Evolutionary conservation across 1,140 invertebrate genomes (phyloP), one percentile per base, ranked within the genome.

Genomic region (Melipona quadrifasciata): DNA sequence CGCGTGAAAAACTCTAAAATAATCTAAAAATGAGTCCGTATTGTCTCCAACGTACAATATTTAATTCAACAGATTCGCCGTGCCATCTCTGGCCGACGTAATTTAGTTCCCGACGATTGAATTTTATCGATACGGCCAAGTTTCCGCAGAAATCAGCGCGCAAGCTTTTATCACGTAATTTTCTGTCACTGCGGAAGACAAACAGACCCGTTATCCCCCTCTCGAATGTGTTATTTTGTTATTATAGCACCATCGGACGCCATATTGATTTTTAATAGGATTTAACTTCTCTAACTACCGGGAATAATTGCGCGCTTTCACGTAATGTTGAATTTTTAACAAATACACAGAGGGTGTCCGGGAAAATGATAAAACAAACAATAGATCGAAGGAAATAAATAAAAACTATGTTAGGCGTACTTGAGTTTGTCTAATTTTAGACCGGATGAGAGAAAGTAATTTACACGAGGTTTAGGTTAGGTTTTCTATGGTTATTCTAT

Each of bases 61-160:
- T 73, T 55, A 21, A 73, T 73, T 73, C 72, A 31, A 55, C 51
- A 55, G 51, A 74, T 55, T 55, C 4, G 5, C 1, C 17, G 51
- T 51, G 55, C 51, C 51, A 21, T 55, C 31, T 1, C 10, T n/a
- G 1, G 21, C 19, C n/a, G 27, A 55, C 51, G 31, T 74, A 74
- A 74, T 55, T 73, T 55, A 21, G 17, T 55, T 55, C 72, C 31
- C 51, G 3, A 2, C n/a, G 12, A 74, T 74, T 19, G 14, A 17
- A 74, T 74, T 74, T 74, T 74, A 74, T 74, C 51, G 51, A 55
- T 31, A 73, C 72, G 19, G 21, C 19, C 51, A 31, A 14, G 72
- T 21, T 74, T 53, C 47, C 1, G n/a, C 21, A 55, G 27, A 55
- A 31, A 74, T 73, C 51, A n/a, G 12, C n/a, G n/a, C 27, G 6